Evolutionary conservation across 2,797 vertebrate species (phyloP), one percentile per base, ranked within the genome.

Genomic region (Pangasius krempfi): DNA sequence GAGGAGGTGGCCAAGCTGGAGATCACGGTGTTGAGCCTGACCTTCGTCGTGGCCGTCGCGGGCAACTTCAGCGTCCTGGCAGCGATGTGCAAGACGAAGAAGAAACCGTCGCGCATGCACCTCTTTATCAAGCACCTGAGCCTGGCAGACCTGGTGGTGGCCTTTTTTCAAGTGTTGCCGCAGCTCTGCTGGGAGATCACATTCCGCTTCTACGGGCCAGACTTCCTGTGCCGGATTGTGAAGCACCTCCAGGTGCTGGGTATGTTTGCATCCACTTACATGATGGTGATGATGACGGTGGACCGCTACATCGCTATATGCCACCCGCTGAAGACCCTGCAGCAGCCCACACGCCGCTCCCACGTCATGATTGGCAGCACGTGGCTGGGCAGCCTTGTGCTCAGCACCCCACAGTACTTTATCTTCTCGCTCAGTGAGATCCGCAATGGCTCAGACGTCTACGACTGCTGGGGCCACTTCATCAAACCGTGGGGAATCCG

Each of bases 251-350:
- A 99, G 93, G 97, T 99, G 91, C 97, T 97, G 93, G 97, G 97
- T 73, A 99, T 99, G 98, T 99, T 98, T 75, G 98, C 98, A 4
- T 99, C 98, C 82, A 97, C 98, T 22, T 99, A 99, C 92, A 97
- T 99, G 98, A 96, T 99, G 95, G 98, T 99, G 84, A 98, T 97
- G 96, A 99, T 99, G 98, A 98, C 98, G 4, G 94, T 98, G 91
- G 98, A 99, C 94, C 97, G 98, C 81, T 99, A 99, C 95, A 97
- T 99, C 75, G 98, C 98, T 12, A 98, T 99, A 91, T 99, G 98
- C 94, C 98, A 99, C 95, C 98, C 98, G 1, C 95, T 99, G 85
- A 98, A 98, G 93, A 99, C 98, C 6, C 96, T 99, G 79, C 98
- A 98, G 94, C 97, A 97, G 95, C 97, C 98, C 78, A 97, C 97